Base-by-base conservation (phyloP, 1,140 invertebrate species). In the Semibalanus balanoides region DNA sequence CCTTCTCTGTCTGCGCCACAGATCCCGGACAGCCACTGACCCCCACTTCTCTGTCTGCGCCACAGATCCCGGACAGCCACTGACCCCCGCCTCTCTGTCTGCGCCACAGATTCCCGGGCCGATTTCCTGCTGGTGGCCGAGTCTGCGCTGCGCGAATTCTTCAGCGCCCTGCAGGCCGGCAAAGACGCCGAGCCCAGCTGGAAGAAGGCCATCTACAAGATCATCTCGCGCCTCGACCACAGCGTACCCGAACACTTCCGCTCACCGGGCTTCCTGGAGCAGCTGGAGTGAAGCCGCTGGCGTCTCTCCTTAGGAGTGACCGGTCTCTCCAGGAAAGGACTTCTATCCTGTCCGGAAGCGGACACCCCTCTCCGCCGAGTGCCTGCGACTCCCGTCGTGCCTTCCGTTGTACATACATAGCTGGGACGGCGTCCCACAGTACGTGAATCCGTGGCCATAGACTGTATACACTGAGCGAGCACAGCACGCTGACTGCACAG, bases 151-250 rank as follows among this genome's bases (percentile, higher is more conserved):
- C 89, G 94, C 77, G 97, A 99, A 86, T 99, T 99, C 88, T 99
- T 95, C 91, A 94, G 95, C 84, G 93, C 98, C 77, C 94, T 99
- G 81, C 91, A 95, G 83, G 89, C 91, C 81, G 94, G 94, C 78
- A 97, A 97, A 85, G 97, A 99, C 86, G 85, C 90, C 30, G 98
- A 99, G 85, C 97, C 98, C 83, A 98, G 96, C 78, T 99, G 98
- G 98, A 99, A 99, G 88, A 99, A 99, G 85, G 92, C 95, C 80
- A 99, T 99, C 85, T 99, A 99, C 89, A 99, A 99, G 87, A 92
- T 99, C 80, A 99, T 99, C 83, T 97, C 96, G 79, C 90, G 97
- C 83, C 88, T 99, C 85, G 98, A 99, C 86, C 97, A 99, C 84
- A 91, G 92, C 70, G 94, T 99, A 79, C 98, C 98, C 76, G 97